These are phyloP conservation scores for Mesochorus sp. DNA, from an alignment of 2,888 invertebrate genomes.

Conservation along the genomic window DNA sequence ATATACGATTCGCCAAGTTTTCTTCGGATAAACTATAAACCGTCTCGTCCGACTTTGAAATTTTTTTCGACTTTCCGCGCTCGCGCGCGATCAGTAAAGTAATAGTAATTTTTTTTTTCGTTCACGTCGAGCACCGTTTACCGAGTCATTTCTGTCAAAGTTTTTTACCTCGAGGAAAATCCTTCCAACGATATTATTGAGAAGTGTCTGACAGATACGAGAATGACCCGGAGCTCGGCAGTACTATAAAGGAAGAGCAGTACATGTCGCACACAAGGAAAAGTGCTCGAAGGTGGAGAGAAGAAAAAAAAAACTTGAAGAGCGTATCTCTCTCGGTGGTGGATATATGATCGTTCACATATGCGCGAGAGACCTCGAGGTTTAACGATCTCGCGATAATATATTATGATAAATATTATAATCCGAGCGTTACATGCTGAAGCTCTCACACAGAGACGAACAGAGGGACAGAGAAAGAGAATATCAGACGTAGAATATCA, in stretches of 20 bases:
- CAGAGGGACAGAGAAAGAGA: no score
- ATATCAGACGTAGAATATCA: no score
- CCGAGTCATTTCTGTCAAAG: slow-evolving; percentile 41
- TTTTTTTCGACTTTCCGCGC: not conserved
- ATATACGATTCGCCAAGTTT: no score
- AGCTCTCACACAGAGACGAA: not conserved
- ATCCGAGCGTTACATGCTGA: slow-evolving; percentile 37
- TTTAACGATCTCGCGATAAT: slow-evolving; percentile 56
- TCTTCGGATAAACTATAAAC: not conserved
- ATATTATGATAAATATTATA: slow-evolving; percentile 48
- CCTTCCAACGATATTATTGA: slow-evolving; percentile 48
- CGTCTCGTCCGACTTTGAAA: not conserved
- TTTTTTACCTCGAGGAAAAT: slow-evolving; percentile 23
- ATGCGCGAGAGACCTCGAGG: not conserved
- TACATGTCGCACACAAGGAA: no score
- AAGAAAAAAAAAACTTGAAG: not conserved
- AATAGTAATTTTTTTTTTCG: slow-evolving; percentile 2
- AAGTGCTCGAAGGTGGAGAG: no score
- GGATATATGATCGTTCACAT: slow-evolving; percentile 27
- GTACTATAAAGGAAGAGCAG: not conserved
- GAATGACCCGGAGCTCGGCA: slow-evolving; percentile 1
- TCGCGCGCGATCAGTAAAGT: no score
- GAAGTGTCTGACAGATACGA: slow-evolving; percentile 50
- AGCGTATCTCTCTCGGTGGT: not conserved
- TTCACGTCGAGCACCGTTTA: not conserved